Evolutionary conservation across 1,140 invertebrate genomes (phyloP), one percentile per base, ranked within the genome.

Genomic region (Lucilia sericata): DNA sequence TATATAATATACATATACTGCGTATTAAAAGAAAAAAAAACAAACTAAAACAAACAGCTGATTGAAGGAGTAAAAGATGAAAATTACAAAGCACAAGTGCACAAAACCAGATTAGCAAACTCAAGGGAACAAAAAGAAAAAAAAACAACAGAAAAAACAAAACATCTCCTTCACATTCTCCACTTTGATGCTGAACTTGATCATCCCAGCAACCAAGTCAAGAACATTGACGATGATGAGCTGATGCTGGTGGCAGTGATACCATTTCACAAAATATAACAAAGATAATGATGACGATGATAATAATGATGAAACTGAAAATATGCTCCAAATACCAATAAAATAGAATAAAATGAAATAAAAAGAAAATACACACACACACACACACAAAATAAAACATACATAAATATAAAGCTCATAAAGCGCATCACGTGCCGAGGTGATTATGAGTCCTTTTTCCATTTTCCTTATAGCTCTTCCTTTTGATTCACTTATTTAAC

Each of bases 71-170:
- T 55, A 13, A 14, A 36, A 36, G n/a, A 36, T 19, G 19, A 75
- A 75, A 75, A 75, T 25, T 19, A 75, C n/a, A 25, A 36, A 75
- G 34, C 21, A 75, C 21, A 75, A 75, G 74, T 75, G 74, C 21
- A 75, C 21, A 75, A 36, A 75, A n/a, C 34, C 74, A 75, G 42
- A 75, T 30, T 25, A 75, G 74, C 8, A 30, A 19, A 55, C 51
- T n/a, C 51, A 55, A 55, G 51, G 51, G 51, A 55, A 55, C 42
- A 7, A 42, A n/a, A n/a, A 8, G 12, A 55, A 8, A 55, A 55
- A 12, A 55, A 55, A 55, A 55, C 25, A 30, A 30, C 25, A 30
- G 25, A 17, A 17, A 55, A 55, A 17, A 55, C 51, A 8, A 55
- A 55, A 55, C 8, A 12, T 42, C 13, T 55, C 12, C 17, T 55